phyloP scores from a whole-genome alignment of 2,888 invertebrate genomes.

The Parnassius mnemosyne region DNA sequence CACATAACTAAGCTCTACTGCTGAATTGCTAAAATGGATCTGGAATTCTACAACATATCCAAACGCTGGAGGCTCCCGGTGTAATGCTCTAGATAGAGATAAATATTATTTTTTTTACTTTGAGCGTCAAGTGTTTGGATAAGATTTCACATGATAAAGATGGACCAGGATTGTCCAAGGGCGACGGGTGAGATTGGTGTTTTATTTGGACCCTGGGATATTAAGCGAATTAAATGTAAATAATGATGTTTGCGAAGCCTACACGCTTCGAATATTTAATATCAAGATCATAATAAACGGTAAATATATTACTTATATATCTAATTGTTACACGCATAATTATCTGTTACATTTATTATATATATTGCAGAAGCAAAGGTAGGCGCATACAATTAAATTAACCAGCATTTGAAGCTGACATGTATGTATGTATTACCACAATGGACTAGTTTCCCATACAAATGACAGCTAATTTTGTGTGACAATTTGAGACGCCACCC shows the following conservation, averaged over 20 bases:
- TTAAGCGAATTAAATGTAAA: slow-evolving; percentile 37
- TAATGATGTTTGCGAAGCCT: slow-evolving; percentile 38
- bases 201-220: slow-evolving; percentile 74
- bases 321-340: slow-evolving; percentile 6
- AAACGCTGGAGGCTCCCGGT: not conserved
- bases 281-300: slow-evolving; percentile 3
- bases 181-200: slow-evolving; percentile 68
- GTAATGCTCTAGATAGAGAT: not conserved
- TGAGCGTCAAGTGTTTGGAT: slow-evolving; percentile 7
- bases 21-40: slow-evolving; percentile 39
- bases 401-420: too few species aligned
- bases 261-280: slow-evolving; percentile 28
- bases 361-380: not conserved
- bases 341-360: too few species aligned
- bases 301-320: slow-evolving; percentile 9
- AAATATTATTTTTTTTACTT: not conserved
- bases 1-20: slow-evolving; percentile 53
- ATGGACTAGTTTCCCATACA: too few species aligned
- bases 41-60: slow-evolving; percentile 4
- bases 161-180: slow-evolving; percentile 72
- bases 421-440: too few species aligned
- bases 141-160: slow-evolving; percentile 34
- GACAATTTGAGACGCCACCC: too few species aligned
- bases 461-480: too few species aligned
- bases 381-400: not conserved